Evolutionary conservation across 2,888 invertebrate genomes (phyloP).

Genomic region (Ochropleura plecta): DNA sequence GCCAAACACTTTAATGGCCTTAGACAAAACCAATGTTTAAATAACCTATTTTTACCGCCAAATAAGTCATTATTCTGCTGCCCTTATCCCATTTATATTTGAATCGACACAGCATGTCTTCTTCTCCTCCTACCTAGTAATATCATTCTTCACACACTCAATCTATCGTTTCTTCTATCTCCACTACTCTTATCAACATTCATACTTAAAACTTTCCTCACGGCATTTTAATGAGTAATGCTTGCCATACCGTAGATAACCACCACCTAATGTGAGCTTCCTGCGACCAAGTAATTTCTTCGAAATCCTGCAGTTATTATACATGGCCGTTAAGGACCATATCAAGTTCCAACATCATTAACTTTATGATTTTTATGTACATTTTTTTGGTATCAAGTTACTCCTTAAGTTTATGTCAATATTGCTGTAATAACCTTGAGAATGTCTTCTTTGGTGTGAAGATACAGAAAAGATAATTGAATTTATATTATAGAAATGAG

Average conservation of each 20-base stretch:
- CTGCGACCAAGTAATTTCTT: conserved; percentile 62
- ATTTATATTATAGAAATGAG: conserved; percentile 24
- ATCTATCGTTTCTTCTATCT: neutral
- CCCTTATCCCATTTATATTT: neutral
- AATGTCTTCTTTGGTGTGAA: conserved; percentile 32
- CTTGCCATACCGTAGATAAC: conserved; percentile 44
- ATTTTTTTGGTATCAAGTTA: conserved; percentile 50
- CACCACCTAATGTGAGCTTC: conserved; percentile 60
- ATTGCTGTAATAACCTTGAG: conserved; percentile 28
- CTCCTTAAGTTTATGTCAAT: conserved; percentile 39
- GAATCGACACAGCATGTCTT: neutral
- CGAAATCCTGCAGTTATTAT: conserved; percentile 65
- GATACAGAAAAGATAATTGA: conserved; percentile 24
- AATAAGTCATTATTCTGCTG: neutral
- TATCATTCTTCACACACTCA: neutral
- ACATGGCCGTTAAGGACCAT: conserved; percentile 63
- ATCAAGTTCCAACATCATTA: conserved; percentile 69
- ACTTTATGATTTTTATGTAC: conserved; percentile 62
- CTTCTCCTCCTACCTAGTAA: neutral
- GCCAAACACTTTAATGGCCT: too few species aligned
- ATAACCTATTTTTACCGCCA: conserved; percentile 2
- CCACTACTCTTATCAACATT: neutral
- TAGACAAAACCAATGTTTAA: conserved; percentile 1
- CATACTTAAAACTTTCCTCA: neutral
- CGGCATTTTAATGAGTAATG: conserved; percentile 10